Evolutionary conservation across 2,113 vertebrate genomes (phyloP).

Genomic region (Hydrolagus affinis): DNA sequence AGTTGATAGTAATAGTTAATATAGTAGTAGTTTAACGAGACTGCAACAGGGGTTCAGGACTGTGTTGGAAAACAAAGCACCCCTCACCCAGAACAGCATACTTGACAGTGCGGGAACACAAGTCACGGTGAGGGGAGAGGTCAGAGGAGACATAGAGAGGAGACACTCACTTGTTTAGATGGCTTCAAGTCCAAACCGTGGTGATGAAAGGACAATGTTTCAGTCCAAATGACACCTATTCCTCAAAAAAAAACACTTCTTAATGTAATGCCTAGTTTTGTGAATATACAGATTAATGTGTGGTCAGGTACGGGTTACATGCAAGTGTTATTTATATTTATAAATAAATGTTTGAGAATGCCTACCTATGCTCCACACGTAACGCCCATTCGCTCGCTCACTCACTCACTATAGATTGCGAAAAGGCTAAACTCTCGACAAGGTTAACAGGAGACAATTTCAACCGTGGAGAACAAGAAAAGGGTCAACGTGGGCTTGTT

Average conservation of each 20-base stretch:
- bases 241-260: conserved; percentile 16
- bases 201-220: neutral
- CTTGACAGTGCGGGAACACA: too few relatives aligned
- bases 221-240: neutral
- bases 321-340: conserved; percentile 23
- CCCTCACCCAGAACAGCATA: too few relatives aligned
- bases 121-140: too few relatives aligned
- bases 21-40: too few relatives aligned
- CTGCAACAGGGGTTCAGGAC: too few relatives aligned
- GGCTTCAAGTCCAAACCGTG: neutral
- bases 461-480: conserved; percentile 16
- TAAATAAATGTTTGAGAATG: conserved; percentile 25
- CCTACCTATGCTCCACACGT: conserved; percentile 10
- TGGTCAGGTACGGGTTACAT: conserved; percentile 22
- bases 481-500: neutral
- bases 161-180: neutral
- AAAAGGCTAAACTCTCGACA: conserved; percentile 10
- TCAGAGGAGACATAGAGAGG: too few relatives aligned
- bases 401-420: conserved; percentile 8
- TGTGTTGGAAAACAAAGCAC: too few relatives aligned
- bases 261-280: conserved; percentile 19
- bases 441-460: conserved; percentile 17
- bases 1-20: too few relatives aligned
- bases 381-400: neutral
- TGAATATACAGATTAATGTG: conserved; percentile 26